Conservation (phyloP, 2,888 invertebrate genomes). For the Platycnemis pennipes region DNA sequence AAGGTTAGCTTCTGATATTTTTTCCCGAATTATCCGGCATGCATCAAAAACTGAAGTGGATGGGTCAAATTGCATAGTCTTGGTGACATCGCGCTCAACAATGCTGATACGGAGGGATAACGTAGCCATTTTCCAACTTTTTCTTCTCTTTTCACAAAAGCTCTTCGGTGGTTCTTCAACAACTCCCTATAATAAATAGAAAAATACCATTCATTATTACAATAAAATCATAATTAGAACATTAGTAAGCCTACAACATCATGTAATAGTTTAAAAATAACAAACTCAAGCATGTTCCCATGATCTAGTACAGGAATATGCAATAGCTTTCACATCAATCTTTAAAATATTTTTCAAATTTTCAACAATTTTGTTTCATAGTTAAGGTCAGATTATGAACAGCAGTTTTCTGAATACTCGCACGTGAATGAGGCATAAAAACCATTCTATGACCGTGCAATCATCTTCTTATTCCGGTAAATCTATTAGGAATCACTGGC, state of each 20-base stretch:
- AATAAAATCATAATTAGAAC: background rate
- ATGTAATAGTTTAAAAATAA: background rate
- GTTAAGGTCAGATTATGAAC: too few species aligned
- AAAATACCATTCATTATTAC: background rate
- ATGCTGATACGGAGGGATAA: conserved; percentile 93
- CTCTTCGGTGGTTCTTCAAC: conserved; percentile 31
- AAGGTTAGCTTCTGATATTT: conserved; percentile 93
- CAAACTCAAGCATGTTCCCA: too few species aligned
- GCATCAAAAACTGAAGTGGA: conserved; percentile 97
- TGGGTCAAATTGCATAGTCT: conserved; percentile 99
- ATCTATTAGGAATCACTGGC: too few species aligned
- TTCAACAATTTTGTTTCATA: too few species aligned
- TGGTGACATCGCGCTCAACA: conserved; percentile 93
- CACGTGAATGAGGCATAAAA: too few species aligned
- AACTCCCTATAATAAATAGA: background rate
- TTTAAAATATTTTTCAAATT: too few species aligned
- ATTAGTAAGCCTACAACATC: too few species aligned
- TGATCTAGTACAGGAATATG: too few species aligned
- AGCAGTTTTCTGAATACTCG: too few species aligned
- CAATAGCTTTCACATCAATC: too few species aligned
- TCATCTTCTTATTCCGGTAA: too few species aligned
- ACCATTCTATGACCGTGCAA: too few species aligned
- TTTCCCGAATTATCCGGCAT: conserved; percentile 96
- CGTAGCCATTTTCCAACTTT: conserved; percentile 82
- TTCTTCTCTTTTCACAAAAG: conserved; percentile 46